phyloP scores from a whole-genome alignment of 1,140 invertebrate species.

The Musca vetustissima region DNA sequence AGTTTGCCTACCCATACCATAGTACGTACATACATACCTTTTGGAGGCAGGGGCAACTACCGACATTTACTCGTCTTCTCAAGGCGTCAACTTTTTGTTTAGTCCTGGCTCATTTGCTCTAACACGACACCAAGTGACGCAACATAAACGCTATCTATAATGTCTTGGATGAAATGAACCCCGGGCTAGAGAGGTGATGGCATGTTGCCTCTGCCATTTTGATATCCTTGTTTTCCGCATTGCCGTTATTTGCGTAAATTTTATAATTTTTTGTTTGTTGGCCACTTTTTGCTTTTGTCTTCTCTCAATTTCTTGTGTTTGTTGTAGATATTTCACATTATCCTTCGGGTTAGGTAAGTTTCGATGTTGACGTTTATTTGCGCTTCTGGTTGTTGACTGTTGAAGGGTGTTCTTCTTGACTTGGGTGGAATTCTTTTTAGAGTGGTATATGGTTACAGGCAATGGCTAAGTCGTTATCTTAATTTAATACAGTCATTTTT shows the following conservation, averaged over 20 bases:
- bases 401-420: no score
- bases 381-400: background rate
- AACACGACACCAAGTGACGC: no score
- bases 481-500: constrained; percentile 28
- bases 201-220: background rate
- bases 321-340: constrained; percentile 10
- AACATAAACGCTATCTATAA: no score
- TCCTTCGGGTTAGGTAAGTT: constrained; percentile 15
- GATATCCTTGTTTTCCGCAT: constrained; percentile 16
- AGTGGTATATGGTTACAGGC: background rate
- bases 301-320: background rate
- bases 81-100: no score
- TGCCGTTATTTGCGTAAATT: constrained; percentile 21
- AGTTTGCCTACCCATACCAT: background rate
- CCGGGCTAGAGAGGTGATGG: no score
- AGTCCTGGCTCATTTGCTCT: no score
- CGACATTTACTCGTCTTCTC: no score
- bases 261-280: background rate
- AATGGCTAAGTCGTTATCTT: constrained; percentile 21
- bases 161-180: no score
- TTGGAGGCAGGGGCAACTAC: no score
- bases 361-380: constrained; percentile 17
- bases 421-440: no score
- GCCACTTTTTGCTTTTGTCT: background rate
- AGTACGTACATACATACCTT: no score